A percentile compares a stretch with the other conserved stretches of the same genome.
Conservation (phyloP, 2,888 invertebrate species). For the Lasius fuliginosus region DNA sequence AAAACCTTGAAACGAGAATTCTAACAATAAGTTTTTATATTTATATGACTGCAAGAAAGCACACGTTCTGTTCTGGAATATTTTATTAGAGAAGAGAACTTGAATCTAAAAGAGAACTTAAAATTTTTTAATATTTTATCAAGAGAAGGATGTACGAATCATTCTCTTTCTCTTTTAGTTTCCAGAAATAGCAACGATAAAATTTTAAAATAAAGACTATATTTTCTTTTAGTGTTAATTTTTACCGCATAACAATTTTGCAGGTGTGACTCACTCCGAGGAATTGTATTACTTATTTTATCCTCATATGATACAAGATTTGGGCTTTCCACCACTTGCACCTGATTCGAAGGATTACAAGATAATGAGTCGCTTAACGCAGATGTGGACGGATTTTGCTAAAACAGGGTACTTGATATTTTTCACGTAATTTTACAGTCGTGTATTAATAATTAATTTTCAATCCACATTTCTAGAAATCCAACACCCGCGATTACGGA, state of each 20-base stretch:
- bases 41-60: background rate
- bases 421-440: background rate
- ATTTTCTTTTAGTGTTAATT: background rate
- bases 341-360: constrained; percentile 65
- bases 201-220: background rate
- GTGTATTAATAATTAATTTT: constrained; percentile 1
- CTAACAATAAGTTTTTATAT: background rate
- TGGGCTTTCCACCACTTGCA: constrained; percentile 58
- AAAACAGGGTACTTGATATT: constrained; percentile 79
- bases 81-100: background rate
- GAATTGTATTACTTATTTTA: constrained; percentile 80
- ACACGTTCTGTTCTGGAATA: background rate
- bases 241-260: constrained; percentile 19
- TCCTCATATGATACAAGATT: constrained; percentile 49
- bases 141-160: background rate
- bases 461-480: constrained; percentile 72
- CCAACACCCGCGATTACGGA: constrained; percentile 79
- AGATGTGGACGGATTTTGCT: constrained; percentile 84
- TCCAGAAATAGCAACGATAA: background rate
- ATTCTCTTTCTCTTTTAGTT: background rate
- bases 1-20: background rate
- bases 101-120: background rate
- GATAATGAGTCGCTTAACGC: constrained; percentile 77
- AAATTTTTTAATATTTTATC: background rate
- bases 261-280: constrained; percentile 77